phyloP scores from a whole-genome alignment of 2,888 invertebrate species.

The Lasioglossum calceatum region DNA sequence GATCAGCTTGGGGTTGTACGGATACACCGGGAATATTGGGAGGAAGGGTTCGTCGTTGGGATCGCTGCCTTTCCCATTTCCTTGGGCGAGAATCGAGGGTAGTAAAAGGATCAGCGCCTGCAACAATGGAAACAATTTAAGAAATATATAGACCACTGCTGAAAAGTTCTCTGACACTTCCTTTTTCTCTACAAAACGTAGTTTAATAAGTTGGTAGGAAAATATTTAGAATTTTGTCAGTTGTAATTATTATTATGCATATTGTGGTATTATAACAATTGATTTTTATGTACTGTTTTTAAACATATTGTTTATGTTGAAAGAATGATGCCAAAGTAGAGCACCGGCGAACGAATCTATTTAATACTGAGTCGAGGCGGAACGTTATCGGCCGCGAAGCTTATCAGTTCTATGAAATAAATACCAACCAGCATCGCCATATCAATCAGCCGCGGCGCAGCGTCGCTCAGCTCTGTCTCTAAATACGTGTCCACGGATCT shows the following conservation, averaged over 20 bases:
- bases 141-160: no score
- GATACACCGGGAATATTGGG: conserved; percentile 80
- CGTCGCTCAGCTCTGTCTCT: conserved; percentile 41
- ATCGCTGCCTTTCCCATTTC: conserved; percentile 69
- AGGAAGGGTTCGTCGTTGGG: conserved; percentile 81
- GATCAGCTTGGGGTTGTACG: conserved; percentile 80
- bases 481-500: conserved; percentile 31
- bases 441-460: conserved; percentile 41
- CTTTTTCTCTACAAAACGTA: no score
- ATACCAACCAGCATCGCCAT: conserved; percentile 81
- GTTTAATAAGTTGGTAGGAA: no score
- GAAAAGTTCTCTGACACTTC: no score
- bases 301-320: no score
- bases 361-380: neutral
- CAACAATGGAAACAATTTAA: conserved; percentile 42
- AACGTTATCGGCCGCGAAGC: neutral
- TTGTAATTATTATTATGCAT: no score
- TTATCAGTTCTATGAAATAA: conserved; percentile 1
- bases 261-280: no score
- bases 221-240: no score
- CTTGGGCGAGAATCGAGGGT: conserved; percentile 74
- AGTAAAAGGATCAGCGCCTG: conserved; percentile 78
- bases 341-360: neutral
- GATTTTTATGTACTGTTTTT: no score
- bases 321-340: neutral